Evolutionary conservation across 2,888 invertebrate species (phyloP), one percentile per base, ranked within the genome.

Genomic region (Anodontia alba): DNA sequence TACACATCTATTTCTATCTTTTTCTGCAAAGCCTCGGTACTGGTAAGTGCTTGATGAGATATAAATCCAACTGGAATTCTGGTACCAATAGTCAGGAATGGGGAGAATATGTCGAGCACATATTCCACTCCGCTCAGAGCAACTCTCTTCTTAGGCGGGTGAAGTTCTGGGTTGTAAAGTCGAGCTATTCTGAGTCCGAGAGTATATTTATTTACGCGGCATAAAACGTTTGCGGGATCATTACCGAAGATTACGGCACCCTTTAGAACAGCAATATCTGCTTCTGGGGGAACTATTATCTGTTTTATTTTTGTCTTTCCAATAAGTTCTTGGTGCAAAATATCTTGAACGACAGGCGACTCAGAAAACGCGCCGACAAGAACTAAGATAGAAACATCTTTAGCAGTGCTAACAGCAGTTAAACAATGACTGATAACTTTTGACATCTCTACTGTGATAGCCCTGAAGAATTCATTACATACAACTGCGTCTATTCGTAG

Each of bases 91-190:
- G 85, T 78, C 33, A 85, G 76, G 72, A 85, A 85, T 12, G 85
- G 82, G n/a, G 85, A 85, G 69, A 85, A 85, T 23, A 85, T 77
- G 76, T 85, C 85, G n/a, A 85, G 72, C 15, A 85, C 76, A 42
- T 85, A 83, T 43, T 85, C 85, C 1, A 68, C 62, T 10, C 82
- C 79, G 17, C 78, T 70, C 12, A 83, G 69, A 0, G 76, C 66
- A 12, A 75, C 57, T 12, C 78, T 29, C 29, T 66, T 73, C 20
- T 78, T 75, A 17, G 73, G 68, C 23, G 73, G 68, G 49, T 83
- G 77, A 78, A 85, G 80, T 76, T 85, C 85, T n/a, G 85, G 85
- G 43, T 85, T 85, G 42, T 51, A 85, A 33, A 85, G 66, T 69
- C 82, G 33, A 17, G 85, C 85, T 23, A 85, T 82, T n/a, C 83